phyloP scores from a whole-genome alignment of 1,140 invertebrate species.

The Atopsyche davidsoni region DNA sequence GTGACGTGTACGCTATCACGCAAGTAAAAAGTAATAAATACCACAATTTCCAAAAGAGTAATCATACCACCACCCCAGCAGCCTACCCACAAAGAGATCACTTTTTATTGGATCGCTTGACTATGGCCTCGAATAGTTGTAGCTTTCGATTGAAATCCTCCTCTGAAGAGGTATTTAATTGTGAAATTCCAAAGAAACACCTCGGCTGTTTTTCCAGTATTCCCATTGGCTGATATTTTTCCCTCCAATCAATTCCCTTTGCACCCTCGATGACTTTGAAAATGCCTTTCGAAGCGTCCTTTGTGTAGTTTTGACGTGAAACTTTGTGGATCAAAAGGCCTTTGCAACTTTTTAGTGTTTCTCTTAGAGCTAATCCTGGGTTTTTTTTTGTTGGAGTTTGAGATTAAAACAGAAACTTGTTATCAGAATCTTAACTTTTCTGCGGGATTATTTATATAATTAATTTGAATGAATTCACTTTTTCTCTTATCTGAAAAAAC shows the following conservation, averaged over 20 bases:
- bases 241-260: constrained; percentile 18
- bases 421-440: too few species aligned
- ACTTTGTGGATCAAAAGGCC: constrained; percentile 11
- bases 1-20: too few species aligned
- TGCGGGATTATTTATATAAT: too few species aligned
- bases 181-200: constrained; percentile 30
- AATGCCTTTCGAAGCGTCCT: constrained; percentile 14
- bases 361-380: too few species aligned
- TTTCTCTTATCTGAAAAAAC: too few species aligned
- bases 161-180: constrained; percentile 26
- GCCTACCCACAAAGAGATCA: background rate
- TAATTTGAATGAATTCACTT: too few species aligned
- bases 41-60: too few species aligned
- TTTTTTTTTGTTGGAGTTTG: too few species aligned
- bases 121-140: constrained; percentile 1
- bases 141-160: constrained; percentile 13
- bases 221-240: constrained; percentile 7
- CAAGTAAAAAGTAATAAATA: too few species aligned
- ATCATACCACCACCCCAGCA: too few species aligned
- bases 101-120: constrained; percentile 6
- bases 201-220: constrained; percentile 10
- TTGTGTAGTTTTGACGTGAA: constrained; percentile 16
- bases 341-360: too few species aligned
- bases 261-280: constrained; percentile 20
- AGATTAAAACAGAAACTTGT: too few species aligned